Conservation (phyloP, 2,113 vertebrate species). For the Sapayoa aenigma region DNA sequence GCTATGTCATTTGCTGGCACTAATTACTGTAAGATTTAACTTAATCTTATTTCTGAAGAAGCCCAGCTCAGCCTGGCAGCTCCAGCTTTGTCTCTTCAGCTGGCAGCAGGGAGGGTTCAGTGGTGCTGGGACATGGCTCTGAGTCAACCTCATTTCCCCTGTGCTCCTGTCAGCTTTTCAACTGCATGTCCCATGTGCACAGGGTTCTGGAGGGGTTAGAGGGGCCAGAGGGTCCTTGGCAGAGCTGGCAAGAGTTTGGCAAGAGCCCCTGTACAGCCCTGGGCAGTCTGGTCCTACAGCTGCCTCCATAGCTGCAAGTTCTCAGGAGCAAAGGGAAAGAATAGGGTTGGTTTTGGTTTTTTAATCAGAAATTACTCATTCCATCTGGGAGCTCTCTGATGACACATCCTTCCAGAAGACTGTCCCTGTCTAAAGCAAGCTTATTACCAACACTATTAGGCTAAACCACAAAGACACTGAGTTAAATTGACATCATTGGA, state of each 20-base stretch:
- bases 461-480: background rate
- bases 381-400: background rate
- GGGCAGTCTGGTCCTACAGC: background rate
- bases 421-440: background rate
- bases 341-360: background rate
- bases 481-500: background rate
- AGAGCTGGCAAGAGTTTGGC: background rate
- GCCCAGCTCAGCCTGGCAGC: background rate
- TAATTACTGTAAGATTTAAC: background rate
- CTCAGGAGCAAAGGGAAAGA: background rate
- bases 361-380: background rate
- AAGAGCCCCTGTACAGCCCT: background rate
- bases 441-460: background rate
- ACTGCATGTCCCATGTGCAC: accelerated
- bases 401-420: background rate
- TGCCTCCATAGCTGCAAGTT: background rate
- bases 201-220: background rate
- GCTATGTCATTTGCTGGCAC: background rate
- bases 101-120: accelerated
- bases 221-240: background rate
- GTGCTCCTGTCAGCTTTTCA: background rate
- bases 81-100: background rate
- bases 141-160: background rate
- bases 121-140: accelerated
- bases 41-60: background rate